Percentiles rank a stretch among this genome's conserved stretches.
Conservation (phyloP, 2,797 vertebrate genomes). For the Sardinella longiceps region DNA sequence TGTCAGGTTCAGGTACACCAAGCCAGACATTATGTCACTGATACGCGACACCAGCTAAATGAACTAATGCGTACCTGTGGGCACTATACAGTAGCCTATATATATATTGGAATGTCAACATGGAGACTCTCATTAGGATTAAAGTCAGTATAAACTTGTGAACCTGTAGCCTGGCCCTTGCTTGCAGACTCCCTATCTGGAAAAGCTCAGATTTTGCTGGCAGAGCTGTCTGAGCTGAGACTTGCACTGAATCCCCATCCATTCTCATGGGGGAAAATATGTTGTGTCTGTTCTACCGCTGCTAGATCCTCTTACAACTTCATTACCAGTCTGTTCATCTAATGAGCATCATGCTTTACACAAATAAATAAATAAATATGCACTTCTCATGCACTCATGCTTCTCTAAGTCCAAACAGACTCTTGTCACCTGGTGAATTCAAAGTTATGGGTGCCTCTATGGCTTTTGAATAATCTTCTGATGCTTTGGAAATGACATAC, state of each 20-base stretch:
- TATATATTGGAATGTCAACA: background rate
- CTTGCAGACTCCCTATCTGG: background rate
- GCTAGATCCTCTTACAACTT: slow-evolving; percentile 1
- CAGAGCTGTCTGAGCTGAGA: background rate
- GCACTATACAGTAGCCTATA: no score
- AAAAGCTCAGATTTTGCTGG: slow-evolving; percentile 21
- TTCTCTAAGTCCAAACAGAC: background rate
- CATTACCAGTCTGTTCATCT: background rate
- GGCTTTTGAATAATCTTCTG: background rate
- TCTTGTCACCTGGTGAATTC: background rate
- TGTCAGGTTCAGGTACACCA: background rate
- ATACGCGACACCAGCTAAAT: background rate
- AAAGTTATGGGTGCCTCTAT: background rate
- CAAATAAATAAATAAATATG: no score
- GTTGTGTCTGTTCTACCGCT: slow-evolving; percentile 8
- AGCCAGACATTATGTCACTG: slow-evolving; percentile 6
- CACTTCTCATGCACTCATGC: background rate
- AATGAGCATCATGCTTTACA: background rate
- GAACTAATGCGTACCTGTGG: background rate
- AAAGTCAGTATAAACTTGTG: background rate
- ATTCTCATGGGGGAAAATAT: background rate
- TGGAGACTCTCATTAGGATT: background rate
- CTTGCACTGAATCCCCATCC: background rate
- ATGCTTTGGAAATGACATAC: background rate
- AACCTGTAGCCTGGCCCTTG: background rate